phyloP scores from a whole-genome alignment of 92 coral and sea anemone species.

The Pocillopora grandis region DNA sequence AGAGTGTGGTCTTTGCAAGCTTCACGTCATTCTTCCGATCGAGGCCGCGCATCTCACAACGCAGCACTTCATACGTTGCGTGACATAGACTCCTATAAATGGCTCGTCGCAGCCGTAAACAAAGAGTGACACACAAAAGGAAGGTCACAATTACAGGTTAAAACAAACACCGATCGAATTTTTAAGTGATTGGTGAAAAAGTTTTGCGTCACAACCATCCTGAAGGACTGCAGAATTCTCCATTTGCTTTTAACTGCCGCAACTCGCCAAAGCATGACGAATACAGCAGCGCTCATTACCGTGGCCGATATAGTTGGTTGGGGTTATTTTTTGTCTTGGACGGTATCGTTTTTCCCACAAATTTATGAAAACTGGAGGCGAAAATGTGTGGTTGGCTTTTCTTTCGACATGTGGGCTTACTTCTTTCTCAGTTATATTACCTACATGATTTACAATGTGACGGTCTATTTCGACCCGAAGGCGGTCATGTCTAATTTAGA shows the following conservation, averaged over 20 bases:
- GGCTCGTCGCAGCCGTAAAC: too few species aligned
- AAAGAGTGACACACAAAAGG: too few species aligned
- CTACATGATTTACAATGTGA: constrained; percentile 72
- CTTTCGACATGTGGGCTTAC: constrained; percentile 83
- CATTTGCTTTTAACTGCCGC: background rate
- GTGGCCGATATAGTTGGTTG: constrained; percentile 81
- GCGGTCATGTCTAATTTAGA: constrained; percentile 47
- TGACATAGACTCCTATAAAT: background rate
- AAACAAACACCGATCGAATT: too few species aligned
- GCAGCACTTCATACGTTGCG: background rate
- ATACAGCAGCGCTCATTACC: constrained; percentile 31
- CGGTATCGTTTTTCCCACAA: constrained; percentile 76
- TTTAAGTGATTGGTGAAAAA: too few species aligned
- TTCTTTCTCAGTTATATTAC: constrained; percentile 75
- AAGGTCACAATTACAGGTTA: too few species aligned
- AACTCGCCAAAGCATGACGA: constrained; percentile 38
- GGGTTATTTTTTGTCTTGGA: constrained; percentile 89
- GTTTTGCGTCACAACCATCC: background rate
- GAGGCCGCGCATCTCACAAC: background rate
- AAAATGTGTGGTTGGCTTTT: constrained; percentile 78
- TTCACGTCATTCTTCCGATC: too few species aligned
- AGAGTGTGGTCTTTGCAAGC: too few species aligned
- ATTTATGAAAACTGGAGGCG: constrained; percentile 89
- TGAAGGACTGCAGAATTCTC: background rate
- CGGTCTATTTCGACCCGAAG: constrained; percentile 63